Percentiles rank a stretch among this genome's conserved stretches.
Conservation (phyloP, 2,113 vertebrate genomes). For the Ascaphus truei region DNA sequence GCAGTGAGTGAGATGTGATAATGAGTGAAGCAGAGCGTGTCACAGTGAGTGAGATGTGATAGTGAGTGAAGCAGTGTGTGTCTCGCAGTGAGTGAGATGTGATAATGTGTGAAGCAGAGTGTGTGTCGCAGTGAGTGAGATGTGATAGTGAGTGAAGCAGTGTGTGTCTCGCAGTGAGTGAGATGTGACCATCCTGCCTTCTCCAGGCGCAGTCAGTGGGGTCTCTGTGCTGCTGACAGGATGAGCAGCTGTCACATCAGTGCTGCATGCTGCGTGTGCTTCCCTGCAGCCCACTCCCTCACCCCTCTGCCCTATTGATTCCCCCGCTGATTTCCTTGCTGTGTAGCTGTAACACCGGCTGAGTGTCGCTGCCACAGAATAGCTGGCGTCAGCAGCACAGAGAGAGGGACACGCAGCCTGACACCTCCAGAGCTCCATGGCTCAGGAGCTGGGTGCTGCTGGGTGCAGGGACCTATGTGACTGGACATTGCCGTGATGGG, state of each 20-base stretch:
- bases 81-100: too few relatives aligned
- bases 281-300: background rate
- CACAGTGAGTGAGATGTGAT: too few relatives aligned
- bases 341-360: slow-evolving; percentile 11
- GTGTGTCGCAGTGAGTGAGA: too few relatives aligned
- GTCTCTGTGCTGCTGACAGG: background rate
- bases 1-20: too few relatives aligned
- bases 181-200: too few relatives aligned
- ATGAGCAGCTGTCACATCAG: background rate
- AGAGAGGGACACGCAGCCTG: background rate
- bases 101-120: too few relatives aligned
- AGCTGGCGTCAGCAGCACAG: slow-evolving; percentile 11
- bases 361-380: background rate
- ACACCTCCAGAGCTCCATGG: background rate
- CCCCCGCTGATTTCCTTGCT: slow-evolving; percentile 29
- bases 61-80: too few relatives aligned
- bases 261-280: background rate
- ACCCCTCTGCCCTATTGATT: slow-evolving; percentile 24
- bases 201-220: too few relatives aligned
- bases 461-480: background rate
- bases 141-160: too few relatives aligned
- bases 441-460: background rate
- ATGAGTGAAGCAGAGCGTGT: too few relatives aligned
- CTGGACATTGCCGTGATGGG: too few relatives aligned
- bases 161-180: too few relatives aligned